A percentile compares a stretch with the other conserved stretches of the same genome.
phyloP scores from a whole-genome alignment of 2,797 vertebrate genomes.

The Hydrocynus forskahlii region DNA sequence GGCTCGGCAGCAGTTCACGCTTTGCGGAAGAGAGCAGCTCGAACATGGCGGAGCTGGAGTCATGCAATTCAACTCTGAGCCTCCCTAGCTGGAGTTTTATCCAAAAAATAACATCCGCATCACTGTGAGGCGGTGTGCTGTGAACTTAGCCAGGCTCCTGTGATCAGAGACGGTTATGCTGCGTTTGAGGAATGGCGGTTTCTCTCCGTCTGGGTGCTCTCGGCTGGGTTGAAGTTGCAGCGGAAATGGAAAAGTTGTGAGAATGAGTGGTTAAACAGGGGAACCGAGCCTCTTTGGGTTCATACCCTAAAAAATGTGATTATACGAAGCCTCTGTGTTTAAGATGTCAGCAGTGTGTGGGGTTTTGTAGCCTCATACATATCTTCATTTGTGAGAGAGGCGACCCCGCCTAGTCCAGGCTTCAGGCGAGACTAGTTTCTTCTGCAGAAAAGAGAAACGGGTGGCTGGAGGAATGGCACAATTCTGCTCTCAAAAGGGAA shows the following conservation, averaged over 20 bases:
- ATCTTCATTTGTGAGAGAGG: conserved; percentile 57
- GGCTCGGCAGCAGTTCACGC: too few species aligned
- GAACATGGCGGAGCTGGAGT: conserved; percentile 68
- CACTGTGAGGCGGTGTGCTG: not conserved
- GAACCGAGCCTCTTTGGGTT: conserved; percentile 37
- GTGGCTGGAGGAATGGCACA: not conserved
- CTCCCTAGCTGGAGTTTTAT: too few species aligned
- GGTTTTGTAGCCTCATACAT: too few species aligned
- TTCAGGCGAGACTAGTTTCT: conserved; percentile 44
- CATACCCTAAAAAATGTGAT: not conserved
- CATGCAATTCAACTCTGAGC: conserved; percentile 58
- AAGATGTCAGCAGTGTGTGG: too few species aligned
- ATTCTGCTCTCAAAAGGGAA: not conserved
- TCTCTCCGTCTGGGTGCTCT: conserved; percentile 12
- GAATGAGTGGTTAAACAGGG: conserved; percentile 47
- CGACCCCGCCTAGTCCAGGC: conserved; percentile 68
- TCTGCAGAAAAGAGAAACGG: conserved; percentile 10
- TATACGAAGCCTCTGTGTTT: not conserved
- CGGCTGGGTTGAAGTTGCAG: conserved; percentile 63
- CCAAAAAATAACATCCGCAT: not conserved
- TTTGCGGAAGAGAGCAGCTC: conserved; percentile 69
- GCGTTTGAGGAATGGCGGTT: conserved; percentile 46
- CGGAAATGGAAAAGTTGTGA: conserved; percentile 71
- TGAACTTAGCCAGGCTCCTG: not conserved
- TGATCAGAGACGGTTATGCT: not conserved